Conservation (phyloP, 2,797 vertebrate genomes). For the Malacoctenus gilli region DNA sequence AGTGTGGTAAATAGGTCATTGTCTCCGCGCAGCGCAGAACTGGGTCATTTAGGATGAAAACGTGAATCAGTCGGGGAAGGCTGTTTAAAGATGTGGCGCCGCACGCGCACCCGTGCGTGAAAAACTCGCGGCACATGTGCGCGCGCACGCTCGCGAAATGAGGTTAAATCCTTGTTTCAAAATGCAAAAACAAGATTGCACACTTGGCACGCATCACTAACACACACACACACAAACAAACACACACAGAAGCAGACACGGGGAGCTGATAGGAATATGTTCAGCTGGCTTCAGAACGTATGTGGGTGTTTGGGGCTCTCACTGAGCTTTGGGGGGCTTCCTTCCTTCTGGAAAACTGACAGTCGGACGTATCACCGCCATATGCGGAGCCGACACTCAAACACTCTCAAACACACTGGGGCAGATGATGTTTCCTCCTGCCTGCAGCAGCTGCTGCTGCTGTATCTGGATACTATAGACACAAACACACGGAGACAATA, state of each 20-base stretch:
- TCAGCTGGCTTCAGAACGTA: constrained; percentile 39
- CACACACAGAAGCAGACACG: constrained; percentile 11
- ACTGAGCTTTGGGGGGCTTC: constrained; percentile 34
- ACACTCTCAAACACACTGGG: not conserved
- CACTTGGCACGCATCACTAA: constrained; percentile 11
- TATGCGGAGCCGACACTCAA: not conserved
- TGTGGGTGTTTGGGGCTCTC: constrained; percentile 54
- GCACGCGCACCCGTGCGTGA: constrained; percentile 3
- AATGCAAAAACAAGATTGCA: constrained; percentile 42
- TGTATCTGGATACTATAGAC: too few relatives aligned
- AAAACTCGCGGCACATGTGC: not conserved
- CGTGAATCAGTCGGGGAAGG: constrained; percentile 50
- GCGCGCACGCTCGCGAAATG: constrained; percentile 22
- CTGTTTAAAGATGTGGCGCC: constrained; percentile 30
- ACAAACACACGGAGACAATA: not conserved
- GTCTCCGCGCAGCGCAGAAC: constrained; percentile 56
- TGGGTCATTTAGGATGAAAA: constrained; percentile 68
- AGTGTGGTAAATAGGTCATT: constrained; percentile 68
- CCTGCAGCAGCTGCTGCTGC: constrained; percentile 37
- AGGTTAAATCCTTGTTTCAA: constrained; percentile 54
- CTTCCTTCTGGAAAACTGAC: constrained; percentile 24
- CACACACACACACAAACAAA: not conserved
- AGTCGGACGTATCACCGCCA: constrained; percentile 8
- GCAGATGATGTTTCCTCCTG: too few relatives aligned
- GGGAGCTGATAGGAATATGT: constrained; percentile 27